These are phyloP conservation scores for Stigmatopora argus DNA, from an alignment of 2,113 vertebrate species.

Conservation along the genomic window DNA sequence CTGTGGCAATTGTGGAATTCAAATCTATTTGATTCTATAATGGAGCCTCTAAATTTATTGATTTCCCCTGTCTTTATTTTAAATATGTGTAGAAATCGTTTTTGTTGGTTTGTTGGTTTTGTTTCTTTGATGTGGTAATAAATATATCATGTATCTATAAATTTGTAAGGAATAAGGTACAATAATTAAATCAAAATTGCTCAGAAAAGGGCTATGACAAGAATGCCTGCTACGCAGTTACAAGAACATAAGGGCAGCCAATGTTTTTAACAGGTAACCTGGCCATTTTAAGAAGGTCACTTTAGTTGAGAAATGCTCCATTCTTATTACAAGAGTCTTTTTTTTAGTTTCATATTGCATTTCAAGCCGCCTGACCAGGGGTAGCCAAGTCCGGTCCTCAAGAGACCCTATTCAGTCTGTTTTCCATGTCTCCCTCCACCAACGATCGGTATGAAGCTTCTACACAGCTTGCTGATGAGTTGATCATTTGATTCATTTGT, in stretches of 20 bases:
- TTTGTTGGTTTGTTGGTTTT: constrained; percentile 9
- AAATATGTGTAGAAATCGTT: constrained; percentile 11
- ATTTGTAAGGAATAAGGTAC: not conserved
- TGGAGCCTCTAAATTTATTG: no score
- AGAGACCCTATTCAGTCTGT: no score
- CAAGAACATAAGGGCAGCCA: not conserved
- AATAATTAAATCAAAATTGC: not conserved
- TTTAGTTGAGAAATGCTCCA: not conserved
- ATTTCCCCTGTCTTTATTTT: constrained; percentile 2
- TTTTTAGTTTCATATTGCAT: not conserved
- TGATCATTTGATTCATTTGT: no score
- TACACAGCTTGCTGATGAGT: no score
- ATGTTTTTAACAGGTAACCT: not conserved
- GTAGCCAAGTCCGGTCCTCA: no score
- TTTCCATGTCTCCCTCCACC: no score
- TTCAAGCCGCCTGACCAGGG: no score
- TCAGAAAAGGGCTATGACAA: not conserved
- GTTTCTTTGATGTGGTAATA: not conserved
- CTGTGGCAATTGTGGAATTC: no score
- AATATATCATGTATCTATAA: no score
- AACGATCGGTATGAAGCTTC: no score
- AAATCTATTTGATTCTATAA: no score
- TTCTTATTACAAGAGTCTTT: not conserved
- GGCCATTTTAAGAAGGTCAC: not conserved
- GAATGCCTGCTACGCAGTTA: not conserved